Evolutionary conservation across 2,797 vertebrate genomes (phyloP).

Genomic region (Gallinago nigripennis): DNA sequence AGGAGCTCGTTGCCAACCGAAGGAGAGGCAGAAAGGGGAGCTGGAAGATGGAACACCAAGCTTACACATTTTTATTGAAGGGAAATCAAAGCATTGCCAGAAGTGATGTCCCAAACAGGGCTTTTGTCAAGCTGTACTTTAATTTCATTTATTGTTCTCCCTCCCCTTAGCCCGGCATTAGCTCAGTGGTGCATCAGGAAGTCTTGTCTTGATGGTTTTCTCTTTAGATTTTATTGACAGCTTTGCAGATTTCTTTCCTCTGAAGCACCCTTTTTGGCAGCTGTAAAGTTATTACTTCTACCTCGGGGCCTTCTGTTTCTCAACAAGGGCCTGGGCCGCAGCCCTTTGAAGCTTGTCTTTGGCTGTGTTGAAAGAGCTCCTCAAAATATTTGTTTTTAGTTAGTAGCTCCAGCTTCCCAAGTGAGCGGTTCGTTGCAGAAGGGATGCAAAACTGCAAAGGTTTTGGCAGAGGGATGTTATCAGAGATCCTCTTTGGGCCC

Average conservation of each 20-base stretch:
- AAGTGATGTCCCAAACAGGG: slow-evolving; percentile 16
- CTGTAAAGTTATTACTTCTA: slow-evolving; percentile 27
- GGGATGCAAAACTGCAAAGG: not conserved
- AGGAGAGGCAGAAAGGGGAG: not conserved
- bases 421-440: not conserved
- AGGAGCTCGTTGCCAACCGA: not conserved
- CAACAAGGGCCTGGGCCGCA: slow-evolving; percentile 13
- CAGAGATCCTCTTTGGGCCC: not conserved
- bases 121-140: slow-evolving; percentile 13
- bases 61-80: slow-evolving; percentile 2
- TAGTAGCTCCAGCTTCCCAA: slow-evolving; percentile 18
- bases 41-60: not conserved
- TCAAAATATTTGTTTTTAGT: slow-evolving; percentile 51
- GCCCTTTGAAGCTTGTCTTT: slow-evolving; percentile 30
- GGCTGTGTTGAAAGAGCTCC: slow-evolving; percentile 37
- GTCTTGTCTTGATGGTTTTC: not conserved
- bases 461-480: not conserved
- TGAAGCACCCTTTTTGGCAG: slow-evolving; percentile 30
- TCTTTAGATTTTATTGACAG: slow-evolving; percentile 44
- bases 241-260: slow-evolving; percentile 34
- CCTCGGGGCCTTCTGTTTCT: slow-evolving; percentile 20
- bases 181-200: not conserved
- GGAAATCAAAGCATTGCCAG: slow-evolving; percentile 47
- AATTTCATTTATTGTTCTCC: slow-evolving; percentile 29
- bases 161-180: not conserved